These are phyloP conservation scores for Proctacanthus coquilletti DNA, from an alignment of 1,140 invertebrate species.

Conservation along the genomic window DNA sequence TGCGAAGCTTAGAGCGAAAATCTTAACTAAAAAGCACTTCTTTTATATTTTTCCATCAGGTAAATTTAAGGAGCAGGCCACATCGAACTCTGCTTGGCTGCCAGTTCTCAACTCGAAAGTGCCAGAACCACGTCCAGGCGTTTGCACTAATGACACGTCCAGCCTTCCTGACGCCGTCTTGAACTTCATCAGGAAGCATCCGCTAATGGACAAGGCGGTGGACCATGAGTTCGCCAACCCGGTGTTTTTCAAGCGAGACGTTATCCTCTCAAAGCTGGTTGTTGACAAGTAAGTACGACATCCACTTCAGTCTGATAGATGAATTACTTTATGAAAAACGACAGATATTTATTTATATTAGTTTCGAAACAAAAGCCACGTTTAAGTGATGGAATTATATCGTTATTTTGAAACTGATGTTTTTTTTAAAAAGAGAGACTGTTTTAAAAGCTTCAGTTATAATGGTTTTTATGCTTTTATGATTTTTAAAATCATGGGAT, in stretches of 20 bases:
- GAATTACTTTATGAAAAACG: not conserved
- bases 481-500: too few species aligned
- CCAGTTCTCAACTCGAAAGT: conserved; percentile 51
- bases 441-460: too few species aligned
- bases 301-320: not conserved
- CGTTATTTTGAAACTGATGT: too few species aligned
- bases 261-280: conserved; percentile 61
- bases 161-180: conserved; percentile 63
- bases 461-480: too few species aligned
- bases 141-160: conserved; percentile 69
- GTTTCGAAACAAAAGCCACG: too few species aligned
- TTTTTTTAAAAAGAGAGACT: too few species aligned
- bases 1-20: too few species aligned
- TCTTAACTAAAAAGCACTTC: too few species aligned
- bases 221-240: conserved; percentile 63
- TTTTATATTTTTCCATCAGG: conserved; percentile 13
- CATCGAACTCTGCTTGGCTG: conserved; percentile 57
- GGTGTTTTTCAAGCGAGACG: conserved; percentile 63
- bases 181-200: conserved; percentile 79
- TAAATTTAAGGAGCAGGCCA: conserved; percentile 56
- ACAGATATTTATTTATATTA: too few species aligned
- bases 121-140: conserved; percentile 68
- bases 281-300: conserved; percentile 45
- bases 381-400: too few species aligned
- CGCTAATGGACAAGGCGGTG: conserved; percentile 79